Evolutionary conservation across 2,113 vertebrate genomes (phyloP), one percentile per base, ranked within the genome.

Genomic region (Crocuta crocuta): DNA sequence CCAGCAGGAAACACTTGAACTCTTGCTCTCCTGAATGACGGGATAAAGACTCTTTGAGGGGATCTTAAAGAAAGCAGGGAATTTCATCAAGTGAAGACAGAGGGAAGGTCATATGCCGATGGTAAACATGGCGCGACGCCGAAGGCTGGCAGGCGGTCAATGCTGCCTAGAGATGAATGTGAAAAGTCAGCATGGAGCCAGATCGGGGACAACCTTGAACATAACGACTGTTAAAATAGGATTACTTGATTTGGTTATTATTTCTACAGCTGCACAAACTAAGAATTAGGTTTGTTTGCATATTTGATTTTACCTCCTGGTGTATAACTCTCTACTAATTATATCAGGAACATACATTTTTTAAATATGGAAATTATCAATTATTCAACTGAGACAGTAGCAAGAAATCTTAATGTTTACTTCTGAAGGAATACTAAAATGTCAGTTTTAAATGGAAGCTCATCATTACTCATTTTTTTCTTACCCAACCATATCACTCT

Each of bases 211-310:
- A n/a, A 39, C 24, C 21, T 10, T 48, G 61, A 53, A 73, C 66
- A 79, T 78, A 43, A 68, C 45, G 43, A 50, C 78, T 65, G 97
- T n/a, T 24, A 81, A 87, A 97, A 96, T 88, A 87, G 88, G 74
- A 95, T 96, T 95, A 87, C 84, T 58, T 66, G 80, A 95, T 58
- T 58, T 91, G 94, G 66, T 89, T 94, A 84, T 92, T 71, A 90
- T 43, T 95, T 92, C n/a, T 84, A 48, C 24, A 87, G 92, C 15
- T 45, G 21, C 48, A 96, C 17, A 94, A 90, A 73, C 10, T 66
- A 92, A 95, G 81, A 95, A 83, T 91, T 96, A 96, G n/a, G 24
- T 91, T 91, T 70, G 61, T n/a, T 79, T 79, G 31, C 43, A 88
- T 35, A 21, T 55, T 93, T 96, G 65, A 50, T 89, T 89, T 96